phyloP scores from a whole-genome alignment of 2,797 vertebrate genomes.

The Sylvia borin region DNA sequence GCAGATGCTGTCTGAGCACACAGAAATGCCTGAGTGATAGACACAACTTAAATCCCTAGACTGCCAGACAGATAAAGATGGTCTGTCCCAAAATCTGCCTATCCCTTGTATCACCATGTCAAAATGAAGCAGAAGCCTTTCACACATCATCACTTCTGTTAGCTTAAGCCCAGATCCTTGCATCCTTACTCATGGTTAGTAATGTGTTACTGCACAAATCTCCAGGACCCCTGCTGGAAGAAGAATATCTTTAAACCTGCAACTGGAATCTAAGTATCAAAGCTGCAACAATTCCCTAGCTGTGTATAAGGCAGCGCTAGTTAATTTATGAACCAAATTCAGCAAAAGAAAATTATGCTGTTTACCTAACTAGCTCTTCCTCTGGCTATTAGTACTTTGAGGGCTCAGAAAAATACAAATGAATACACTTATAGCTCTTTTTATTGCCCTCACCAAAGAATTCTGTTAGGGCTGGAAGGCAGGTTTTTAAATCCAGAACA shows the following conservation, averaged over 20 bases:
- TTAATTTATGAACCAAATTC: not conserved
- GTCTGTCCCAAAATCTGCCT: conserved; percentile 64
- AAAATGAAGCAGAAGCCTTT: conserved; percentile 73
- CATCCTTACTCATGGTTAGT: not conserved
- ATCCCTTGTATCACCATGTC: conserved; percentile 65
- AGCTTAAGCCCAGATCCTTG: conserved; percentile 36
- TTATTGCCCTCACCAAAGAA: conserved; percentile 5
- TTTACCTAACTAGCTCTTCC: not conserved
- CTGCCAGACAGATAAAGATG: conserved; percentile 60
- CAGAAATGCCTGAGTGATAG: conserved; percentile 26
- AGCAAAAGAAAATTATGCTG: not conserved
- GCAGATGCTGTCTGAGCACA: conserved; percentile 11
- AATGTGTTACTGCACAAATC: not conserved
- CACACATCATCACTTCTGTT: conserved; percentile 77
- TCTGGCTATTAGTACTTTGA: not conserved
- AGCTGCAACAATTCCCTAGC: not conserved
- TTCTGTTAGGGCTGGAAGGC: not conserved
- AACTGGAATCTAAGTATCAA: not conserved
- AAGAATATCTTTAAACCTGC: not conserved
- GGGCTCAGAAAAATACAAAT: not conserved
- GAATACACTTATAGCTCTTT: not conserved
- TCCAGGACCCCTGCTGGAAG: not conserved
- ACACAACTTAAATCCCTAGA: conserved; percentile 50
- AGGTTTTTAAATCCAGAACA: conserved; percentile 44
- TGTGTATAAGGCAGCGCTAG: not conserved